A percentile compares a stretch with the other conserved stretches of the same genome.
Evolutionary conservation across 2,113 vertebrate genomes (phyloP).

Genomic region (Fregata magnificens): DNA sequence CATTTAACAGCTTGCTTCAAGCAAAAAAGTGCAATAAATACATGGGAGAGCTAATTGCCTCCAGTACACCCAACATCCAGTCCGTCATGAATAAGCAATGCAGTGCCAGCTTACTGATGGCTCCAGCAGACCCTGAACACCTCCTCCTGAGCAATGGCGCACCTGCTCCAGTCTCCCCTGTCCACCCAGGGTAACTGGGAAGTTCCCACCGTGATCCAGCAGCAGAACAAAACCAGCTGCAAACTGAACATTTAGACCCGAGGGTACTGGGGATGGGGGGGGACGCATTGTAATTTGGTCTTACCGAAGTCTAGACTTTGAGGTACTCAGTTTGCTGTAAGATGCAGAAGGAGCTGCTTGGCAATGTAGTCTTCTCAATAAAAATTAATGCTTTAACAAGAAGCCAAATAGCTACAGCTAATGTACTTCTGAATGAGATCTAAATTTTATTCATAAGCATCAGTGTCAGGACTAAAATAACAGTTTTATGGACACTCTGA

Average conservation of each 20-base stretch:
- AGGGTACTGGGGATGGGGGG: not conserved
- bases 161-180: not conserved
- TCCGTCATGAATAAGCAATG: not conserved
- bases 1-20: slow-evolving; percentile 59
- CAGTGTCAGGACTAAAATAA: slow-evolving; percentile 66
- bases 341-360: not conserved
- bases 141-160: not conserved
- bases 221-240: not conserved
- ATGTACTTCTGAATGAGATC: slow-evolving; percentile 64
- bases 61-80: not conserved
- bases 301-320: not conserved
- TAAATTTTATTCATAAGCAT: slow-evolving; percentile 65
- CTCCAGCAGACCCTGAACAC: not conserved
- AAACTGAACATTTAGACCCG: not conserved
- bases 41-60: slow-evolving; percentile 51
- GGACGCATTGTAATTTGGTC: not conserved
- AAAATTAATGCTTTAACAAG: slow-evolving; percentile 62
- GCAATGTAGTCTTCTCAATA: slow-evolving; percentile 25
- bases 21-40: slow-evolving; percentile 47
- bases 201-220: not conserved
- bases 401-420: slow-evolving; percentile 61
- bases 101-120: not conserved
- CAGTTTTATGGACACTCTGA: slow-evolving; percentile 59
- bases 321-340: not conserved
- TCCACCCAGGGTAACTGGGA: slow-evolving; percentile 17